Evolutionary conservation across 2,797 vertebrate species (phyloP).

Genomic region (Cichlasoma orientale): DNA sequence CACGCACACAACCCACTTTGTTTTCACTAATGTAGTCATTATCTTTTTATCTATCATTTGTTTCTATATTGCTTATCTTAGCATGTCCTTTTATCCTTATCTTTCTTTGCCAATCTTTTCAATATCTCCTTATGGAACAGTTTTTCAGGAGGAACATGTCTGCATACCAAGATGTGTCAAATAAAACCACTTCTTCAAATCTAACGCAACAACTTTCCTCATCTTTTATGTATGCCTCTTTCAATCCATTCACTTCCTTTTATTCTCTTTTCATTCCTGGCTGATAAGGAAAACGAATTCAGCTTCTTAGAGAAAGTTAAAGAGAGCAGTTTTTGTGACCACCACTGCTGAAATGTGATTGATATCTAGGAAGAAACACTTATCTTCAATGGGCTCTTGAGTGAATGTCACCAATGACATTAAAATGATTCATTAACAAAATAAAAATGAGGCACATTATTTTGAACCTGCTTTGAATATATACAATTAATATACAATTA

Average conservation of each 20-base stretch:
- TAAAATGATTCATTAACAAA: neutral
- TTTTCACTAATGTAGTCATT: neutral
- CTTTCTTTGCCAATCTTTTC: neutral
- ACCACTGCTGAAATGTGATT: slow-evolving; percentile 16
- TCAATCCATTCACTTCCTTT: slow-evolving; percentile 23
- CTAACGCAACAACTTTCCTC: slow-evolving; percentile 23
- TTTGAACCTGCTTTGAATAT: neutral
- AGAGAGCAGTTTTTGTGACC: slow-evolving; percentile 5
- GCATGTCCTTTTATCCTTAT: neutral
- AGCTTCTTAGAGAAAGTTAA: slow-evolving; percentile 20
- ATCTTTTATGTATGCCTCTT: slow-evolving; percentile 41
- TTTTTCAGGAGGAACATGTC: slow-evolving; percentile 24
- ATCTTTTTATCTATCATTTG: neutral
- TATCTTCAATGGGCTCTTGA: neutral
- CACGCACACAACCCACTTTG: too few relatives aligned
- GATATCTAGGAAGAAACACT: slow-evolving; percentile 4
- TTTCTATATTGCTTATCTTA: neutral
- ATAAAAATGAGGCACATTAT: neutral
- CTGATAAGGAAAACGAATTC: slow-evolving; percentile 44
- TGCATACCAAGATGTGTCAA: slow-evolving; percentile 10
- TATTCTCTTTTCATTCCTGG: slow-evolving; percentile 8
- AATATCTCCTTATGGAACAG: slow-evolving; percentile 1
- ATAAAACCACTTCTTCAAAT: slow-evolving; percentile 28
- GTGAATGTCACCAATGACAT: neutral
- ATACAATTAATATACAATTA: neutral